phyloP scores from a whole-genome alignment of 2,113 vertebrate genomes.

The Festucalex cinctus region DNA sequence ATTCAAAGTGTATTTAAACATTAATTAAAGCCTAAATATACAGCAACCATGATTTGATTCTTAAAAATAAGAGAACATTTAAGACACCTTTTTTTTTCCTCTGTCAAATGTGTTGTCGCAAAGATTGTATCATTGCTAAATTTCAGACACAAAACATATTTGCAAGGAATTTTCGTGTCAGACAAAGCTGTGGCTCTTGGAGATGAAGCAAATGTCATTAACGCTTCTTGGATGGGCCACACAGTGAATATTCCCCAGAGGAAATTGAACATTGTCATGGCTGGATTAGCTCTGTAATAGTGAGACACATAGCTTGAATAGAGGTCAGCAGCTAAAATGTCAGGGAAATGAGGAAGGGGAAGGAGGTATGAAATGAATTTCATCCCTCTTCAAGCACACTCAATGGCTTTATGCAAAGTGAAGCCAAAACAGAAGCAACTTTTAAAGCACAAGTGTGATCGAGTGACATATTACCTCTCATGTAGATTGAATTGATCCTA shows the following conservation, averaged over 20 bases:
- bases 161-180: conserved; percentile 38
- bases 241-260: conserved; percentile 83
- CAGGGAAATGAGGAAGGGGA: conserved; percentile 86
- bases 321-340: conserved; percentile 87
- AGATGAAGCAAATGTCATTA: conserved; percentile 46
- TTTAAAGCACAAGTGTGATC: conserved; percentile 16
- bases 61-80: neutral
- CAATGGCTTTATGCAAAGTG: conserved; percentile 47
- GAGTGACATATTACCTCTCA: neutral
- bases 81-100: neutral
- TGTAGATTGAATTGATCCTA: neutral
- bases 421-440: conserved; percentile 54
- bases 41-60: neutral
- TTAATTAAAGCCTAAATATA: neutral
- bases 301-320: conserved; percentile 91
- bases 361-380: conserved; percentile 98
- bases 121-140: conserved; percentile 33
- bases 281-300: conserved; percentile 99
- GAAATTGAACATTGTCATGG: conserved; percentile 99
- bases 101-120: conserved; percentile 11
- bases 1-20: neutral
- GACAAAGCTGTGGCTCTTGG: conserved; percentile 37
- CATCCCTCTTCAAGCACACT: conserved; percentile 96
- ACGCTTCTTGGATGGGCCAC: conserved; percentile 57
- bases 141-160: conserved; percentile 20